phyloP scores from a whole-genome alignment of 2,113 vertebrate species.

The Xerus inauris region DNA sequence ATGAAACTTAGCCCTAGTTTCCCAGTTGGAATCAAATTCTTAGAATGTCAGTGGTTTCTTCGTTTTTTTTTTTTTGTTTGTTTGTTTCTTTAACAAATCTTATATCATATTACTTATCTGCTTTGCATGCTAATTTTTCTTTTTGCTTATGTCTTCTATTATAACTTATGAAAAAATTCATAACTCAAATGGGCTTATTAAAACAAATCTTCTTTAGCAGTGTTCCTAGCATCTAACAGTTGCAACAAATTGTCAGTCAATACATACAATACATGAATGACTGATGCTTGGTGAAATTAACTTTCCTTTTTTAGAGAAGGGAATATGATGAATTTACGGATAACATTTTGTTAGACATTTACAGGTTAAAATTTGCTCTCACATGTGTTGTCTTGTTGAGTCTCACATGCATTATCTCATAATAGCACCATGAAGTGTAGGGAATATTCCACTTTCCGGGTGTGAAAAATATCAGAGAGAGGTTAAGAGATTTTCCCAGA shows the following conservation, averaged over 20 bases:
- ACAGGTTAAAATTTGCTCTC: background rate
- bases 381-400: background rate
- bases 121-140: background rate
- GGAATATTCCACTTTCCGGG: background rate
- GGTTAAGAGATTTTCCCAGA: background rate
- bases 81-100: background rate
- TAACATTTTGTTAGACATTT: slow-evolving; percentile 33
- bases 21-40: background rate
- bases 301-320: background rate
- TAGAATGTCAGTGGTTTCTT: background rate
- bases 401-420: slow-evolving; percentile 14
- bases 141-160: background rate
- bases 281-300: background rate
- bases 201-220: background rate
- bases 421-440: background rate
- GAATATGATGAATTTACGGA: background rate
- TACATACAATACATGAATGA: background rate
- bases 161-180: slow-evolving; percentile 1
- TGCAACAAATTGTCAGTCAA: background rate
- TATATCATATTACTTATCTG: background rate
- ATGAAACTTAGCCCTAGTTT: slow-evolving; percentile 8
- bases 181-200: slow-evolving; percentile 4
- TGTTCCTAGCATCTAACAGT: background rate
- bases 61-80: no score
- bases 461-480: slow-evolving; percentile 5